Evolutionary conservation across 2,113 vertebrate genomes (phyloP), one percentile per base, ranked within the genome.

Genomic region (Synodontis membranacea): DNA sequence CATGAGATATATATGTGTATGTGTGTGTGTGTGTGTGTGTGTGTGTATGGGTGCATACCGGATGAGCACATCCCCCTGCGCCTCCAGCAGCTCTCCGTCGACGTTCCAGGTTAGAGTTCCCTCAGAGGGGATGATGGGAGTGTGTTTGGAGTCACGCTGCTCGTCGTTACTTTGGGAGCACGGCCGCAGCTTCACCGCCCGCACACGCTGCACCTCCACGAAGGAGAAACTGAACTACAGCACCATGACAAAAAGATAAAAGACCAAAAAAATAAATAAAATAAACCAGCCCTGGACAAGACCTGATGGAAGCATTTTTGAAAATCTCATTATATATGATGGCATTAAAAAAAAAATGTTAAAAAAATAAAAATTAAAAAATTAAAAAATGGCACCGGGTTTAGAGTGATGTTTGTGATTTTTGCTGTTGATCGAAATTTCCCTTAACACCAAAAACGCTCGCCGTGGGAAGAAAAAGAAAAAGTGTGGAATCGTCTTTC

Each of bases 141-240:
- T n/a, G 37, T 28, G 83, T 86, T 82, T 89, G 34, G 90, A 60
- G 21, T 80, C 88, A 34, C 46, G 75, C 74, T 80, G 85, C 0
- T 17, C 90, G 78, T 93, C 90, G 58, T 80, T 80, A 25, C 28
- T 89, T 60, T 44, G 87, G 80, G 52, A 90, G 54, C 28, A 90
- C 6, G 91, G 92, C 0, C 91, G 84, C 23, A 97, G 89, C 92
- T 94, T 96, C 62, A 97, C 95, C 92, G 96, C 96, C 90, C 86
- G 88, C 87, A 96, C 95, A 6, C 91, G 92, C 76, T 96, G 95
- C 4, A 95, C 96, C 91, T 97, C 96, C 91, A 97, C 93, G 89
- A 97, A 97, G 50, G 96, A 95, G 93, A 97, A 97, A 87, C 84
- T 94, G 91, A 97, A 97, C 96, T 97, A 93, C 50, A 39, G 50